A percentile compares a stretch with the other conserved stretches of the same genome.
Conservation (phyloP, 2,113 vertebrate species). For the Scomber colias region DNA sequence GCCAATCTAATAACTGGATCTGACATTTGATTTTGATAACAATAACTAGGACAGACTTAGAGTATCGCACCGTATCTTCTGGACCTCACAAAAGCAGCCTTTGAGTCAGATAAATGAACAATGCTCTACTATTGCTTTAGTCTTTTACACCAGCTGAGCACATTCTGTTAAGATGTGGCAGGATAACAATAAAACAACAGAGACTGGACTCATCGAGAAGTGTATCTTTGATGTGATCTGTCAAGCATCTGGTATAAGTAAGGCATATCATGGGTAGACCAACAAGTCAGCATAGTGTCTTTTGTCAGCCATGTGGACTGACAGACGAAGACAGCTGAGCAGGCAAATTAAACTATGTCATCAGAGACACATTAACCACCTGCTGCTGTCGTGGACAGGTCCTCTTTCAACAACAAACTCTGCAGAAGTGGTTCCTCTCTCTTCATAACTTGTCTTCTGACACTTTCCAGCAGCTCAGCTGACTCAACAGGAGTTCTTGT, state of each 20-base stretch:
- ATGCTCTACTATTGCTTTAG: background rate
- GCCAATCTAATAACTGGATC: background rate
- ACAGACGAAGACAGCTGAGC: constrained; percentile 60
- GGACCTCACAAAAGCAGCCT: constrained; percentile 5
- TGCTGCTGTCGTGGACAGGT: constrained; percentile 43
- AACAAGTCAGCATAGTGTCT: constrained; percentile 30
- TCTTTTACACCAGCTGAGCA: constrained; percentile 36
- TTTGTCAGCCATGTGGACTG: constrained; percentile 34
- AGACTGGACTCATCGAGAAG: constrained; percentile 35
- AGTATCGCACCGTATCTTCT: background rate
- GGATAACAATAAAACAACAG: constrained; percentile 38
- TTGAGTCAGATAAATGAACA: background rate
- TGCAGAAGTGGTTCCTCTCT: constrained; percentile 9
- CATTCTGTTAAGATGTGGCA: constrained; percentile 47
- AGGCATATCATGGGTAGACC: constrained; percentile 29
- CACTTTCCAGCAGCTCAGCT: constrained; percentile 40
- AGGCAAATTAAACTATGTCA: constrained; percentile 32
- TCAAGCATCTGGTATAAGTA: constrained; percentile 53
- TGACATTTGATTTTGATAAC: too few species aligned
- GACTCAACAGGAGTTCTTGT: constrained; percentile 27
- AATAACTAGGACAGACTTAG: too few species aligned
- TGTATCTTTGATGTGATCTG: constrained; percentile 60
- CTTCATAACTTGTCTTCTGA: constrained; percentile 16
- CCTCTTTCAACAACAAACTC: constrained; percentile 32
- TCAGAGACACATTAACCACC: constrained; percentile 64